Conservation (phyloP, 2,797 vertebrate species). For the Gallinago nigripennis region DNA sequence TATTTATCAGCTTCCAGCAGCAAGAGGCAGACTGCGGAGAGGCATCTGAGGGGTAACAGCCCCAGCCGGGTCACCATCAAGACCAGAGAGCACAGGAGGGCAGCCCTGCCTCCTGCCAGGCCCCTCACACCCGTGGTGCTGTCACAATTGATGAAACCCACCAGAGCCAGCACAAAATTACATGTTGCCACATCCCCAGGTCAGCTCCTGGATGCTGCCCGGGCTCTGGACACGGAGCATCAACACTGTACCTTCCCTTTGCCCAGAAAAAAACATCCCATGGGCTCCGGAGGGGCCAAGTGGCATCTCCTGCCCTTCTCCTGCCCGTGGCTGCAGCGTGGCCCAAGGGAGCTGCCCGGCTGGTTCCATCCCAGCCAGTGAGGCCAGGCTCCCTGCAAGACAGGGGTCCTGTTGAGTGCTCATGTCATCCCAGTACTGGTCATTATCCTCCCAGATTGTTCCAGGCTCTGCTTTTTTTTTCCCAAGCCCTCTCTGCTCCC, state of each 20-base stretch:
- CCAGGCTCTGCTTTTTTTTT: background rate
- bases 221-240: background rate
- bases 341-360: background rate
- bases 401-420: background rate
- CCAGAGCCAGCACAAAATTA: background rate
- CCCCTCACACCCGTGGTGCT: background rate
- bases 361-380: background rate
- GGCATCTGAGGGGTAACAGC: background rate
- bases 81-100: background rate
- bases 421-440: background rate
- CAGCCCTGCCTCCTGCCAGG: background rate
- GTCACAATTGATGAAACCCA: background rate
- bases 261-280: background rate
- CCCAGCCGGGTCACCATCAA: background rate
- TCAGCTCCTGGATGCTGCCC: background rate
- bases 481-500: background rate
- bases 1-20: background rate
- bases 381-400: background rate
- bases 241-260: background rate
- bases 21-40: background rate
- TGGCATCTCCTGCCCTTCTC: background rate
- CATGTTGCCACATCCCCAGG: background rate
- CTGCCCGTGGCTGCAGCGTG: background rate
- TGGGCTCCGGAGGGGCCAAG: rapidly evolving
- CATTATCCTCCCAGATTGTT: background rate